phyloP scores from a whole-genome alignment of 2,888 invertebrate genomes.

The Lagria hirta region DNA sequence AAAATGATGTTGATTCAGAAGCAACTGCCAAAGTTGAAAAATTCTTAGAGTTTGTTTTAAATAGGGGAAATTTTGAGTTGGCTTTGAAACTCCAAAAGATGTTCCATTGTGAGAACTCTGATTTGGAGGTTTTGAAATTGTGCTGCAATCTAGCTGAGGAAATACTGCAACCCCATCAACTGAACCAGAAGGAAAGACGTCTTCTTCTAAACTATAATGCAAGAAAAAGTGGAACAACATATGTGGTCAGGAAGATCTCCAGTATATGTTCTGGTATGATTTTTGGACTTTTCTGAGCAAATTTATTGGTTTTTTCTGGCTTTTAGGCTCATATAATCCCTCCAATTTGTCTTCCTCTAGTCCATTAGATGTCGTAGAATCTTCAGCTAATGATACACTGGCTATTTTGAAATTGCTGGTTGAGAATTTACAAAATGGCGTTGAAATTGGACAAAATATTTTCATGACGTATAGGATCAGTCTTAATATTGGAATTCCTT shows the following conservation, averaged over 20 bases:
- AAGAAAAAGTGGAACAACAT: too few relatives aligned
- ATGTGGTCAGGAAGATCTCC: constrained; percentile 42
- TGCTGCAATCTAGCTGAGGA: constrained; percentile 68
- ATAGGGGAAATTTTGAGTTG: constrained; percentile 60
- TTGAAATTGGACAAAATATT: constrained; percentile 58
- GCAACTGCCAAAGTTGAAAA: constrained; percentile 55
- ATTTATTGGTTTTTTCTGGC: constrained; percentile 6
- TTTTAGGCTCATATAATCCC: too few relatives aligned
- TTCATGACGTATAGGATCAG: constrained; percentile 61
- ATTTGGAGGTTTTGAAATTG: constrained; percentile 63
- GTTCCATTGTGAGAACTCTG: constrained; percentile 55
- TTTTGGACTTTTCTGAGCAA: constrained; percentile 28
- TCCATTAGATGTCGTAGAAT: constrained; percentile 31
- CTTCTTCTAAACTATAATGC: constrained; percentile 57
- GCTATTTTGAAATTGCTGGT: constrained; percentile 55
- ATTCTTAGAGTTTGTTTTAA: constrained; percentile 59
- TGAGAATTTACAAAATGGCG: constrained; percentile 58
- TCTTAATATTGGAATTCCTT: constrained; percentile 60
- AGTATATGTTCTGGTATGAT: constrained; percentile 44
- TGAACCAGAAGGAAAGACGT: constrained; percentile 66
- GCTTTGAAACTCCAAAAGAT: constrained; percentile 62
- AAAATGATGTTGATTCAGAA: constrained; percentile 41
- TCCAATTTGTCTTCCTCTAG: constrained; percentile 23
- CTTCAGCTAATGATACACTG: constrained; percentile 45
- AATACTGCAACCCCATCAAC: constrained; percentile 61